These are phyloP conservation scores for Calephelis perditalis DNA, from an alignment of 2,888 invertebrate species.

Conservation along the genomic window DNA sequence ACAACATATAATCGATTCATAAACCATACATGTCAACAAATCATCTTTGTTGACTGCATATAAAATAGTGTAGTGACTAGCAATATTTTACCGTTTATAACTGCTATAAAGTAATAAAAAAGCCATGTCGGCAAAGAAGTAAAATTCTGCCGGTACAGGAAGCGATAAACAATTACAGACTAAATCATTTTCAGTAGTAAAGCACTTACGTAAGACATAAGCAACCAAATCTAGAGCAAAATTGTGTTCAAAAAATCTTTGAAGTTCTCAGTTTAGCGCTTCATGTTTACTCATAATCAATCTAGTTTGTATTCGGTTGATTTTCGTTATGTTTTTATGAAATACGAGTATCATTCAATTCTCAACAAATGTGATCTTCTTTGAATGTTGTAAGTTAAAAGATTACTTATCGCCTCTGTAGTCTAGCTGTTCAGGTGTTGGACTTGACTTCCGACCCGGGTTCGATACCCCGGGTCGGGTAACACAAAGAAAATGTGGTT, in stretches of 20 bases:
- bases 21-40: too few species aligned
- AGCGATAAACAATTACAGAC: slow-evolving; percentile 8
- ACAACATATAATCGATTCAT: too few species aligned
- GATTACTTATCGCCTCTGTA: too few species aligned
- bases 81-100: too few species aligned
- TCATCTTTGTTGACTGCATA: too few species aligned
- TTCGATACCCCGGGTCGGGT: too few species aligned
- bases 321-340: slow-evolving; percentile 4
- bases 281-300: slow-evolving; percentile 10
- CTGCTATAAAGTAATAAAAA: not conserved
- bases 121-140: not conserved
- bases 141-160: slow-evolving; percentile 4
- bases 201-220: slow-evolving; percentile 5
- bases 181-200: slow-evolving; percentile 9
- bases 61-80: too few species aligned
- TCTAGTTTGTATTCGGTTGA: slow-evolving; percentile 8
- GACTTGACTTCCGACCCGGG: too few species aligned
- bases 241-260: slow-evolving; percentile 13
- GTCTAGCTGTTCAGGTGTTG: too few species aligned
- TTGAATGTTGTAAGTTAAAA: too few species aligned
- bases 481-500: too few species aligned
- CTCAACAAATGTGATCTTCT: too few species aligned
- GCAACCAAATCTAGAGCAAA: slow-evolving; percentile 11
- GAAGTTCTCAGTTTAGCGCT: slow-evolving; percentile 9
- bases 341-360: not conserved